Base-by-base conservation (phyloP, 1,140 invertebrate genomes). In the Neelides sp. region DNA sequence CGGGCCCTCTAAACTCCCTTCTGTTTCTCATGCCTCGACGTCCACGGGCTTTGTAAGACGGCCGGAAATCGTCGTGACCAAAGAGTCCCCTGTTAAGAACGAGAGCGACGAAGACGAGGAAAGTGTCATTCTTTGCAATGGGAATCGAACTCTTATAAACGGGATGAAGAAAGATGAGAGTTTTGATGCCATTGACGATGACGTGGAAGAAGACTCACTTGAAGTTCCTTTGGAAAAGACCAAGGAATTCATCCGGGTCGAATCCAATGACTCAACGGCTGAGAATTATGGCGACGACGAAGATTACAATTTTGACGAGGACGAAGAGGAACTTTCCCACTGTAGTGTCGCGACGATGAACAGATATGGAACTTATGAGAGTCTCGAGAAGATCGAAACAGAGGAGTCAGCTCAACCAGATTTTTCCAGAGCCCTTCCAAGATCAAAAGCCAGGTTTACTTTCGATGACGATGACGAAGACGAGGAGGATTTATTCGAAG, bases 321-420 rank as follows among this genome's bases (percentile, higher is more conserved):
- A 60, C 10, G 54, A 57, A 13, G 56, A 58, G 17, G 58, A 60
- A 13, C 20, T 57, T 20, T 48, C 41, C 4, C 54, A 57, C 20
- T 60, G 51, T 41, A 57, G 54, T 45, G 50, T 53, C 1, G 47
- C 55, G 17, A 55, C 59, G 2, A 55, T 61, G 12, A 61, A 61
- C 37, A 49, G 59, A 10, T 61, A 61, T 41, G 59, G 55, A 3
- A 57, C 59, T 47, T 61, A 45, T 43, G 59, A 61, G 40, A 55
- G 55, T 42, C 53, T 61, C 12, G 59, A 61, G 24, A 57, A 57
- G 40, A 46, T 61, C 19, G 59, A 60, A 19, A 47, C 13, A 8
- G 52, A 55, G 2, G 58, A 57, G 22, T 40, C 34, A 1, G 28
- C 28, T 32, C 22, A 24, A 3, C 41, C 49, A 1, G 57, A 55